Conservation (phyloP, 2,888 invertebrate species). For the Ochlodes sylvanus region DNA sequence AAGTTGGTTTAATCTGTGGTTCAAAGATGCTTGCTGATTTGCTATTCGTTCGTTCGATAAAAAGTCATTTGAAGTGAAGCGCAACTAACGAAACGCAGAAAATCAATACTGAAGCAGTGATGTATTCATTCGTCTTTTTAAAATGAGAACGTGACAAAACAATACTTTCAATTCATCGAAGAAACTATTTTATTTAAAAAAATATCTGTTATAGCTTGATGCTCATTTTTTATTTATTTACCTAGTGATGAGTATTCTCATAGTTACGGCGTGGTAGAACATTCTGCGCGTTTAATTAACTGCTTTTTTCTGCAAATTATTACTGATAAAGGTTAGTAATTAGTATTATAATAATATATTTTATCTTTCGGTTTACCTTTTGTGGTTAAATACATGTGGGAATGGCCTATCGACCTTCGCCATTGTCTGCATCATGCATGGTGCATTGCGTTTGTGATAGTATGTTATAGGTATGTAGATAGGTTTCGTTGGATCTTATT, state of each 20-base stretch:
- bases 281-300: constrained; percentile 76
- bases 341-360: constrained; percentile 43
- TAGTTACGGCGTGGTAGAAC: constrained; percentile 84
- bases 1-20: neutral
- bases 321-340: constrained; percentile 78
- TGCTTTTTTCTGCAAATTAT: constrained; percentile 74
- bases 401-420: constrained; percentile 81
- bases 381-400: constrained; percentile 52
- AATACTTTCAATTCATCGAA: constrained; percentile 76
- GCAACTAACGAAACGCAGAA: constrained; percentile 72
- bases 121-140: constrained; percentile 78
- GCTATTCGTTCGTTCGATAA: constrained; percentile 22
- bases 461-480: constrained; percentile 50
- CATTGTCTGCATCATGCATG: constrained; percentile 85
- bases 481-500: constrained; percentile 28
- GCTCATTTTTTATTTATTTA: constrained; percentile 85
- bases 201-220: constrained; percentile 79
- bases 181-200: constrained; percentile 79
- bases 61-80: constrained; percentile 45
- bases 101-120: constrained; percentile 80
- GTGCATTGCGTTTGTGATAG: constrained; percentile 80
- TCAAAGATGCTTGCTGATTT: constrained; percentile 9
- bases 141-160: constrained; percentile 84
- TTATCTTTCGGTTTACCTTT: constrained; percentile 41
- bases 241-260: constrained; percentile 83